Base-by-base conservation (phyloP, 2,113 vertebrate genomes). In the Galemys pyrenaicus region DNA sequence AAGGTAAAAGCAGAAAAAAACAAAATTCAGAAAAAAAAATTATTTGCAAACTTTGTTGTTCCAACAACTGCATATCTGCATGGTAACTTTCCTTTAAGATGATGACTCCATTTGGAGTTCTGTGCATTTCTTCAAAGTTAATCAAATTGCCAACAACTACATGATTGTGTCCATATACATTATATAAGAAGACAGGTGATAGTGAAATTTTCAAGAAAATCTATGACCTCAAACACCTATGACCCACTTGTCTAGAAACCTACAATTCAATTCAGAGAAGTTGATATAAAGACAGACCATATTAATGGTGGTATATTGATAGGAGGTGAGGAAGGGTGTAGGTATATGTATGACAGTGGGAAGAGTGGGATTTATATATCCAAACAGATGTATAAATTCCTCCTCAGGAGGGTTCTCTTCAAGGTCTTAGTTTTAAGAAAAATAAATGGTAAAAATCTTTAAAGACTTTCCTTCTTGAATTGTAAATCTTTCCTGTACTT, bases 1-100 rank as follows among this genome's bases (percentile, higher is more conserved):
- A 39, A 68, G 3, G 24, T 65, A 9, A 67, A 87, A 73, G 26
- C 9, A 85, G n/a, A n/a, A n/a, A n/a, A n/a, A n/a, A n/a, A n/a
- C n/a, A n/a, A n/a, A n/a, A 73, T 32, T 94, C 54, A 81, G 15
- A 20, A 75, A 68, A 64, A 92, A 90, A 73, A 67, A 54, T 65
- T 10, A 79, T 49, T 32, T 35, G 12, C 10, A 17, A 37, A 7
- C 4, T 28, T 8, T 24, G 0, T 22, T 5, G 12, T 17, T 22
- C 65, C 35, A 56, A 44, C 35, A 68, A 7, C 35, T 20, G 9
- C 46, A 35, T 9, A 60, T 41, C 32, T 26, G 41, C 9, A 26
- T 3, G 7, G 6, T 60, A 32, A 9, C n/a, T 87, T 87, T 82
- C 32, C 39, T 15, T 13, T 54, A 37, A 67, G 67, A 41, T 19